A percentile compares a stretch with the other conserved stretches of the same genome.
Evolutionary conservation across 2,113 vertebrate genomes (phyloP).

Genomic region (Anguilla rostrata): DNA sequence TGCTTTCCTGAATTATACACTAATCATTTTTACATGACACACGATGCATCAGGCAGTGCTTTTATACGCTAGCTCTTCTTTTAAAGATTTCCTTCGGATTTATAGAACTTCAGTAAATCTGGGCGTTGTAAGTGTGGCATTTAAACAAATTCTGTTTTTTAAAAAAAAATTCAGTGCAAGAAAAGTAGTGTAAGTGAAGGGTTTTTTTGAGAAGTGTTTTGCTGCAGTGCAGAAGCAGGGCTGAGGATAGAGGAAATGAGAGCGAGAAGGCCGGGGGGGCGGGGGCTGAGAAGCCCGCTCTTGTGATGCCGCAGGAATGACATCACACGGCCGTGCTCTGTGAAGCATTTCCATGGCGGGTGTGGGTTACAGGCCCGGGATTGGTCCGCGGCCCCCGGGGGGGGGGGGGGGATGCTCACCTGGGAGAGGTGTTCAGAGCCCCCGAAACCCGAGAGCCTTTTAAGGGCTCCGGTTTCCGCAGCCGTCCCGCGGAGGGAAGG

Average conservation of each 20-base stretch:
- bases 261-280: neutral
- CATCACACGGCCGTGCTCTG: slow-evolving; percentile 44
- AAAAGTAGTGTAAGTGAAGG: neutral
- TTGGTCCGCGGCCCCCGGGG: slow-evolving; percentile 56
- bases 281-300: neutral
- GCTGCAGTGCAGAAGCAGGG: neutral
- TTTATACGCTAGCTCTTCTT: neutral
- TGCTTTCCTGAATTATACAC: too few species aligned
- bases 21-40: too few species aligned
- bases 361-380: slow-evolving; percentile 60
- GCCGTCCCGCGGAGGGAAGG: slow-evolving; percentile 42
- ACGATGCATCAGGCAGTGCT: neutral
- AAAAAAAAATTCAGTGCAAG: neutral
- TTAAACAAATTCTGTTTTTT: neutral
- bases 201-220: neutral
- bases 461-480: slow-evolving; percentile 70
- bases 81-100: neutral
- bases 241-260: neutral
- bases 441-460: slow-evolving; percentile 70
- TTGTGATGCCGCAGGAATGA: slow-evolving; percentile 47
- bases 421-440: slow-evolving; percentile 66
- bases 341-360: slow-evolving; percentile 53
- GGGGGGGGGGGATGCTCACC: slow-evolving; percentile 55
- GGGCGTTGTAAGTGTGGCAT: neutral
- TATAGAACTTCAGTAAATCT: slow-evolving; percentile 5